Evolutionary conservation across 2,888 invertebrate genomes (phyloP), one percentile per base, ranked within the genome.

Genomic region (Cephus pulcher): DNA sequence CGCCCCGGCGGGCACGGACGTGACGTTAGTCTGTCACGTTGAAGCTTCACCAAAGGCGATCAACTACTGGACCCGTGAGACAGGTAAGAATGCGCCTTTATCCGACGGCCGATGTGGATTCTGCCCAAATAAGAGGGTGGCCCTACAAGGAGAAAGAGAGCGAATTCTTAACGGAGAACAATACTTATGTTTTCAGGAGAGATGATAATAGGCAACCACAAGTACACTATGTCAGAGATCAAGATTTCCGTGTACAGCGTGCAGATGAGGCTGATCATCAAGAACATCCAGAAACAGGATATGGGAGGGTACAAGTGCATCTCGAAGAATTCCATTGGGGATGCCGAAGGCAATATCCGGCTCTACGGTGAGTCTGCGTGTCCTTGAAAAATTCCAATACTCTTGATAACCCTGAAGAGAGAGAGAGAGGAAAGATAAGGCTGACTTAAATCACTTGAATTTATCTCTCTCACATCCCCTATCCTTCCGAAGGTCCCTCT

Each of bases 11-110:
- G 95, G 96, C 86, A 96, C 96, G 84, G 96, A 97, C 92, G 97
- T 97, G 90, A 96, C 96, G 80, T 94, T 98, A 87, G 96, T 97
- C 91, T 95, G 95, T 90, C 96, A 96, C 91, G 97, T 97, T 80
- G 98, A 98, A 92, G 97, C 98, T 79, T 97, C 97, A 79, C 97
- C 97, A 69, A 97, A 97, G 92, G 97, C 97, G 90, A 97, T 98
- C 93, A 97, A 97, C 94, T 97, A 97, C 92, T 97, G 97, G 97
- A 97, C 96, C 81, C 95, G 97, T 90, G 97, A 97, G 91, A 96
- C 96, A 89, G 97, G 97, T 97, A 92, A 94, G 94, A 80, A 15
- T 33, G 1, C 9, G 12, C 15, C 15, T 15, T 40, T 1, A 15
- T 40, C 40, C 4, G 40, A 40, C 40, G 6, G 1, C 6, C 15